Base-by-base conservation (phyloP, 2,113 vertebrate species). In the Aldabrachelys gigantea region DNA sequence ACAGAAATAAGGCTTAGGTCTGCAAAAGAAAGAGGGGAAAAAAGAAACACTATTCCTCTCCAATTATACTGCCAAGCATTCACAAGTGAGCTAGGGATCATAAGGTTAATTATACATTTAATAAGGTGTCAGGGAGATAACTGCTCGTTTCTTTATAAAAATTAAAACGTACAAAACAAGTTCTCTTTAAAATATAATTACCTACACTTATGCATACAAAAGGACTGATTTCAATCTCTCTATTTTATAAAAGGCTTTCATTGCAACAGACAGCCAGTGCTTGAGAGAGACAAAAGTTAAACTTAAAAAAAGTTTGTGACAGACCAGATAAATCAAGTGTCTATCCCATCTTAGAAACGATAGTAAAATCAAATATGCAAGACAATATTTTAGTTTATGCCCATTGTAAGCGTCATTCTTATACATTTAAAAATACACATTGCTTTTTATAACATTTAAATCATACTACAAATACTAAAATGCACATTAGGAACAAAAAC, bases 21-120 rank as follows among this genome's bases (percentile, higher is more conserved):
- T 97, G 98, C 92, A 97, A 97, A 98, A 98, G 98, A 98, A 98
- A 97, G 97, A 95, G 72, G 87, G 69, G 89, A 96, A 97, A 75
- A 98, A 95, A 97, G 96, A 97, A 98, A 94, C 95, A 98, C 97
- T 96, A 94, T 98, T 98, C 98, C 98, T 98, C 98, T 97, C 98
- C 98, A 98, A 99, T 98, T 98, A 98, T 98, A 98, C 98, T 98
- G 98, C 98, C 98, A 98, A 98, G 98, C 98, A 98, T 98, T 98
- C 98, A 98, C 98, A 98, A 98, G 98, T 98, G 98, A 98, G 98
- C 98, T 97, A 97, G 98, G 98, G 98, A 98, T 98, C 98, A 98
- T 98, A 99, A 99, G 98, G 99, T 99, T 99, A 99, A 99, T 99
- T 99, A 99, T 98, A 98, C 98, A 99, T 99, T 98, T 99, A 99